phyloP scores from a whole-genome alignment of 2,113 vertebrate genomes.

The Porphyrio hochstetteri region DNA sequence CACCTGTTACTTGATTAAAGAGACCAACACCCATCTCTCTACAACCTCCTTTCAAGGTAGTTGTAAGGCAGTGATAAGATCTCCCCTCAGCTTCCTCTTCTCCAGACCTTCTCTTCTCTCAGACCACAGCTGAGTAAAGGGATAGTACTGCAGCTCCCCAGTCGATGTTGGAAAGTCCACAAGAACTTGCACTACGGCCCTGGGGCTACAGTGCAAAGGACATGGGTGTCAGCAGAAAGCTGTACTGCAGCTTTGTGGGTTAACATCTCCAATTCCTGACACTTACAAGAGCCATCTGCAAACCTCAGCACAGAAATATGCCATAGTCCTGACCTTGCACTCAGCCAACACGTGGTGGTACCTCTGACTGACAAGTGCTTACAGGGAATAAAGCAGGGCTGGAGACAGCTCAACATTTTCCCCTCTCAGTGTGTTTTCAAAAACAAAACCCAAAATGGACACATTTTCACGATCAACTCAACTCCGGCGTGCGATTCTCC shows the following conservation, averaged over 20 bases:
- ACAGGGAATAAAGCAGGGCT: background rate
- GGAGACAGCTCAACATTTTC: background rate
- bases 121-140: background rate
- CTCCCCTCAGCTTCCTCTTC: too few species aligned
- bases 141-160: accelerated
- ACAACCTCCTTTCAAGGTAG: too few species aligned
- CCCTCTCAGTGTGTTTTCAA: background rate
- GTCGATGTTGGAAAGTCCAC: accelerated
- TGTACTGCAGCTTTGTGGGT: background rate
- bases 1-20: too few species aligned
- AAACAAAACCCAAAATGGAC: background rate
- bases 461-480: background rate
- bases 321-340: too few species aligned
- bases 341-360: accelerated
- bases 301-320: background rate
- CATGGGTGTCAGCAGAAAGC: background rate
- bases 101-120: background rate
- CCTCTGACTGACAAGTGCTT: too few species aligned
- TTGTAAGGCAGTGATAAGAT: too few species aligned
- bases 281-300: background rate
- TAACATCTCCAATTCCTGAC: background rate
- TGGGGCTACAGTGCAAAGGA: background rate
- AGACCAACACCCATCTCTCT: too few species aligned
- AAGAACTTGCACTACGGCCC: background rate
- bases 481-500: background rate